These are phyloP conservation scores for Craseonycteris thonglongyai DNA, from an alignment of 2,113 vertebrate species.

Conservation along the genomic window DNA sequence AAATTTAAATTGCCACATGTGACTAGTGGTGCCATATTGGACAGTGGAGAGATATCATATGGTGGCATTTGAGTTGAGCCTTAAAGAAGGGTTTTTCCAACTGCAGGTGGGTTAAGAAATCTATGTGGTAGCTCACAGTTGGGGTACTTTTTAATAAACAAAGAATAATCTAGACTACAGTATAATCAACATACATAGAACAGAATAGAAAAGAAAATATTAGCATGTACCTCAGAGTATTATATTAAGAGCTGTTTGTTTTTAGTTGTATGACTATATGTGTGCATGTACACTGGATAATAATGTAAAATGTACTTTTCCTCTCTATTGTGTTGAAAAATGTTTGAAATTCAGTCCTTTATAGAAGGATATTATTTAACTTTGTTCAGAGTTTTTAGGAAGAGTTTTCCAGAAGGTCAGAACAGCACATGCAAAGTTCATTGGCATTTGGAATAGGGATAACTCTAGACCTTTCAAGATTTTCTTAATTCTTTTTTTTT, in stretches of 20 bases:
- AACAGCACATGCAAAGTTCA: background rate
- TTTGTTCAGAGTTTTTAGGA: background rate
- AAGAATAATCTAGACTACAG: background rate
- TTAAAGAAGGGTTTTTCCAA: background rate
- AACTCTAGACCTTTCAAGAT: background rate
- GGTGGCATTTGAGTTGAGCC: background rate
- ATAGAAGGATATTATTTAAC: background rate
- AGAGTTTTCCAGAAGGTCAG: background rate
- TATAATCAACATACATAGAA: background rate
- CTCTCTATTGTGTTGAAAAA: background rate
- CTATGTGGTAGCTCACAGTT: background rate
- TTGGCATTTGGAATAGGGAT: background rate
- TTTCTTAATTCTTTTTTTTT: background rate
- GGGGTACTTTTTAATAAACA: background rate
- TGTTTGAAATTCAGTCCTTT: background rate
- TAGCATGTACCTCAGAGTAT: background rate
- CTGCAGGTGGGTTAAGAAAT: background rate
- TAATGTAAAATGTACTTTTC: background rate
- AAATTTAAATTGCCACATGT: background rate
- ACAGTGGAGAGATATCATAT: background rate
- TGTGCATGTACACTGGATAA: background rate
- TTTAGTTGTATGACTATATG: background rate
- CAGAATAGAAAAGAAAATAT: background rate
- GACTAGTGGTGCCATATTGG: background rate
- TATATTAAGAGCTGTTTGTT: background rate